Evolutionary conservation across 2,113 vertebrate genomes (phyloP).

Genomic region (Mus spicilegus): DNA sequence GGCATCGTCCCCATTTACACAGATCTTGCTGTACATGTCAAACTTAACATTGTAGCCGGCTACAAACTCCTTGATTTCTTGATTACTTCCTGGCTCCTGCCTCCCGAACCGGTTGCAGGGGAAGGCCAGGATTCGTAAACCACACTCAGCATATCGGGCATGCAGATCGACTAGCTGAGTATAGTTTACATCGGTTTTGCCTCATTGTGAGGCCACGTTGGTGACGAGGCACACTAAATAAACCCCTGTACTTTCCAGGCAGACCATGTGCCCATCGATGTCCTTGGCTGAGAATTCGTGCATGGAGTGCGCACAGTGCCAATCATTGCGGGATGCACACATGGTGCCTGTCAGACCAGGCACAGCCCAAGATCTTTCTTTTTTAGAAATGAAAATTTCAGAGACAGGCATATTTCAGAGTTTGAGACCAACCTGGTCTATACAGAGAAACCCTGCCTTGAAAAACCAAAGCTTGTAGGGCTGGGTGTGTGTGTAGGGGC

Average conservation of each 20-base stretch:
- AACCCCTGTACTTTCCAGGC: slow-evolving; percentile 96
- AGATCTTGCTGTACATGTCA: slow-evolving; percentile 95
- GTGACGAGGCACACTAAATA: slow-evolving; percentile 92
- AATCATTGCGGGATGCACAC: slow-evolving; percentile 89
- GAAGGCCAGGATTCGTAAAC: slow-evolving; percentile 97
- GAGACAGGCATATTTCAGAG: too few relatives aligned
- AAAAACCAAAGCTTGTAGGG: neutral
- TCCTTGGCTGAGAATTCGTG: slow-evolving; percentile 93
- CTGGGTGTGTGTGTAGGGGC: too few relatives aligned
- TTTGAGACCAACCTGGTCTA: neutral
- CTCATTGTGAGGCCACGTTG: slow-evolving; percentile 98
- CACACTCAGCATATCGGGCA: slow-evolving; percentile 93
- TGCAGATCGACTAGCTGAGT: slow-evolving; percentile 96
- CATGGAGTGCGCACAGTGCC: slow-evolving; percentile 91
- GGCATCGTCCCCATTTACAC: slow-evolving; percentile 92
- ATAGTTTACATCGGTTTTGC: slow-evolving; percentile 96
- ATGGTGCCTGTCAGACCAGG: neutral
- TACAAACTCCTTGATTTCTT: slow-evolving; percentile 93
- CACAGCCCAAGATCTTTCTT: neutral
- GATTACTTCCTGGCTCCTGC: slow-evolving; percentile 94
- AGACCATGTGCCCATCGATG: slow-evolving; percentile 92
- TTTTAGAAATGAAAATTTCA: slow-evolving; percentile 51
- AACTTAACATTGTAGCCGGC: slow-evolving; percentile 90
- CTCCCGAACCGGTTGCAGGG: slow-evolving; percentile 98
- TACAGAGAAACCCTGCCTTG: neutral